Conservation (phyloP, 2,797 vertebrate genomes). For the Odontamblyopus lacepedii region DNA sequence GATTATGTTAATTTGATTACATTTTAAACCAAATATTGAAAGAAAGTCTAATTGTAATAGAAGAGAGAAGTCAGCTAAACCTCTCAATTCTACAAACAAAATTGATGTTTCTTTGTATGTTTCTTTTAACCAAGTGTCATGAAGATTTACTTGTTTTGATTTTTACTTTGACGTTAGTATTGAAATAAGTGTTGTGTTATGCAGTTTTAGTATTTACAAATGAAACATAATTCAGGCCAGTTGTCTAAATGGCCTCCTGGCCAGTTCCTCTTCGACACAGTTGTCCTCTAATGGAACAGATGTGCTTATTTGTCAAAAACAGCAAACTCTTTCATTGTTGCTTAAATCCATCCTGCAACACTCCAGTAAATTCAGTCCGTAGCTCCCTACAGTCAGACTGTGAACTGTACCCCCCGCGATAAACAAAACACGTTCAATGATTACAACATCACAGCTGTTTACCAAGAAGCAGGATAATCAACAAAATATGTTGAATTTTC, state of each 20-base stretch:
- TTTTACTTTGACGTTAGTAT: too few relatives aligned
- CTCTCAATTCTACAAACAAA: too few relatives aligned
- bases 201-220: not conserved
- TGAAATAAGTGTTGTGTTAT: too few relatives aligned
- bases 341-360: constrained; percentile 9
- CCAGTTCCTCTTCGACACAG: constrained; percentile 11
- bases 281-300: constrained; percentile 32
- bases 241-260: not conserved
- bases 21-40: not conserved
- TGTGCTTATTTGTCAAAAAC: constrained; percentile 39
- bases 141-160: too few relatives aligned
- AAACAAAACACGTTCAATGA: not conserved
- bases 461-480: not conserved
- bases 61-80: too few relatives aligned
- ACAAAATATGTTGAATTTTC: not conserved
- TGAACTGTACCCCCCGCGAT: not conserved
- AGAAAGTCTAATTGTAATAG: not conserved
- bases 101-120: too few relatives aligned
- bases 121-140: too few relatives aligned
- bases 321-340: not conserved
- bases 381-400: constrained; percentile 24
- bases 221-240: not conserved
- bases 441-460: constrained; percentile 1
- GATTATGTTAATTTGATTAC: not conserved
- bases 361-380: not conserved